Evolutionary conservation across 2,113 vertebrate genomes (phyloP).

Genomic region (Alexandromys fortis): DNA sequence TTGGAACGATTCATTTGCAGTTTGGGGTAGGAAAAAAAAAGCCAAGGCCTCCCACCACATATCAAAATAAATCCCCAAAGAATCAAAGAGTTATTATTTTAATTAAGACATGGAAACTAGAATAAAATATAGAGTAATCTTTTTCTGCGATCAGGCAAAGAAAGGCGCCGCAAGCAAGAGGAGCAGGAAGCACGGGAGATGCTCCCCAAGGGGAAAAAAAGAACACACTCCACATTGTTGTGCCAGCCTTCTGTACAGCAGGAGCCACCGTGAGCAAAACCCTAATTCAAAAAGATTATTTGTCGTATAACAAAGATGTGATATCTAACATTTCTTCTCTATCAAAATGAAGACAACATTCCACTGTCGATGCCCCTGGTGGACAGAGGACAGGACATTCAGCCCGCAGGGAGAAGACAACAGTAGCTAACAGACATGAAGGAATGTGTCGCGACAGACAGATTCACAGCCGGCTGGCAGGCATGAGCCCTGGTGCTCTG

Average conservation of each 20-base stretch:
- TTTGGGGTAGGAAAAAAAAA: slow-evolving; percentile 46
- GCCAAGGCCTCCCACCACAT: background rate
- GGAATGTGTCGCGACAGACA: background rate
- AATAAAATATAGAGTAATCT: slow-evolving; percentile 38
- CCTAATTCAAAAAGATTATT: background rate
- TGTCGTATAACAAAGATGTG: background rate
- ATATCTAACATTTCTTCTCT: background rate
- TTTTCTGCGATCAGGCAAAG: background rate
- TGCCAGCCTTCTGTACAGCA: background rate
- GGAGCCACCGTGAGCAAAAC: background rate
- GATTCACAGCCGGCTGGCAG: background rate
- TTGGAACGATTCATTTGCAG: slow-evolving; percentile 34
- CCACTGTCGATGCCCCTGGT: background rate
- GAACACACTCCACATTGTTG: background rate
- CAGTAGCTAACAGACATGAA: background rate
- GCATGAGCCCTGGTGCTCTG: too few species aligned
- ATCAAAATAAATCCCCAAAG: slow-evolving; percentile 61
- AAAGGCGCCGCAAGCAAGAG: background rate
- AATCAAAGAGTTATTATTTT: slow-evolving; percentile 63
- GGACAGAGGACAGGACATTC: background rate
- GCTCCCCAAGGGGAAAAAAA: background rate
- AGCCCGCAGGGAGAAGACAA: background rate
- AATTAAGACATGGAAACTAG: slow-evolving; percentile 64
- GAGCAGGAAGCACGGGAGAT: background rate
- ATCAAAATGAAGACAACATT: background rate